Conservation (phyloP, 2,888 invertebrate species). For the Tinea semifulvella region DNA sequence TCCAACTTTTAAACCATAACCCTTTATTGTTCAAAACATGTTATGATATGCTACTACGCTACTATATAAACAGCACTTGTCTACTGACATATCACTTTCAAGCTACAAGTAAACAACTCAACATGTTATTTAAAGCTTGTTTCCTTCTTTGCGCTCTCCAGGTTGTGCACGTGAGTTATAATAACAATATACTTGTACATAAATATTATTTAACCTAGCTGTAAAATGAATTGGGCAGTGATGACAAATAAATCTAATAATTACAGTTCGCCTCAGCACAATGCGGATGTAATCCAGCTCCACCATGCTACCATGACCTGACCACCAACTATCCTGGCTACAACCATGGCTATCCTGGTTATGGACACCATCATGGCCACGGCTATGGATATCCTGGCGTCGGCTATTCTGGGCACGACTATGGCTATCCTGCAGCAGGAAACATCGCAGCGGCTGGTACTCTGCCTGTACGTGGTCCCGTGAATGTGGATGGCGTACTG, state of each 20-base stretch:
- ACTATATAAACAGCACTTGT: background rate
- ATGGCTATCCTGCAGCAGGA: slow-evolving; percentile 17
- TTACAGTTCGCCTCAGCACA: background rate
- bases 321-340: background rate
- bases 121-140: background rate
- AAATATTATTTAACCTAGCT: background rate
- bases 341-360: background rate
- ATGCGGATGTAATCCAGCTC: too few relatives aligned
- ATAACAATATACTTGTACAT: background rate
- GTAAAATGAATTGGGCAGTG: background rate
- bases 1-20: too few relatives aligned
- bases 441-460: slow-evolving; percentile 26
- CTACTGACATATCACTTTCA: background rate
- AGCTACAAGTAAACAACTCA: background rate
- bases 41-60: too few relatives aligned
- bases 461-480: slow-evolving; percentile 25
- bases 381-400: background rate
- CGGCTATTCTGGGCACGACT: background rate
- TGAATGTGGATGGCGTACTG: slow-evolving; percentile 28
- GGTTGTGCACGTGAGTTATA: background rate
- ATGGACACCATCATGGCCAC: too few relatives aligned
- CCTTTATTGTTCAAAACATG: too few relatives aligned
- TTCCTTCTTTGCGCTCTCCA: background rate
- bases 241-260: background rate
- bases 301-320: too few relatives aligned